Percentiles rank a stretch among this genome's conserved stretches.
phyloP scores from a whole-genome alignment of 2,113 vertebrate species.

The Clinocottus analis region DNA sequence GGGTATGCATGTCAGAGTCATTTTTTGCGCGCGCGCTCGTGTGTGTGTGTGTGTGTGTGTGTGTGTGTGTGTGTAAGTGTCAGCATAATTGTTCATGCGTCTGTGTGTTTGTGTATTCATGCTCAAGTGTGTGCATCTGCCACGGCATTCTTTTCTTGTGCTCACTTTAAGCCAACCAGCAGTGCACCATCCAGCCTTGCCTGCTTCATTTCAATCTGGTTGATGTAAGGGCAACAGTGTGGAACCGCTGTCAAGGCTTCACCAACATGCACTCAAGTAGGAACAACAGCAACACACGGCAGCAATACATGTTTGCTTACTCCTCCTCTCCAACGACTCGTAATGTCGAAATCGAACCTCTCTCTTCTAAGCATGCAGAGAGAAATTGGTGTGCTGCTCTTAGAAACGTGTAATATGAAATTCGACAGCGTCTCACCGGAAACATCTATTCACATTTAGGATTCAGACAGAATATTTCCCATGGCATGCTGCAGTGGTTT shows the following conservation, averaged over 20 bases:
- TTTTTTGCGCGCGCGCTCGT: no score
- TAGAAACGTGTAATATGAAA: slow-evolving; percentile 37
- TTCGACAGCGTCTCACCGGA: slow-evolving; percentile 19
- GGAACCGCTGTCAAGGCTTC: slow-evolving; percentile 56
- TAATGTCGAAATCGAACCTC: slow-evolving; percentile 19
- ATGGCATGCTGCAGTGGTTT: not conserved
- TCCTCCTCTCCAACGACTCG: slow-evolving; percentile 24
- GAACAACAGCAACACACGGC: slow-evolving; percentile 39
- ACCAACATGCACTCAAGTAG: slow-evolving; percentile 35
- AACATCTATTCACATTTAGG: slow-evolving; percentile 38
- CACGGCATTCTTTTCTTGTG: slow-evolving; percentile 49
- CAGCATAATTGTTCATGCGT: slow-evolving; percentile 47
- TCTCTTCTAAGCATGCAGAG: slow-evolving; percentile 19
- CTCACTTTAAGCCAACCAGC: slow-evolving; percentile 52
- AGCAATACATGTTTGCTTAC: slow-evolving; percentile 29
- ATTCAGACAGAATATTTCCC: slow-evolving; percentile 9
- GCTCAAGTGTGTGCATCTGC: slow-evolving; percentile 46
- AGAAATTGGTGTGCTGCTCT: slow-evolving; percentile 6
- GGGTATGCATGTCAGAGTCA: slow-evolving; percentile 30
- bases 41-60: not conserved
- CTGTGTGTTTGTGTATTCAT: slow-evolving; percentile 23
- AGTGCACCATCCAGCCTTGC: slow-evolving; percentile 22
- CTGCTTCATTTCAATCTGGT: slow-evolving; percentile 57
- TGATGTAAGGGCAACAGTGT: slow-evolving; percentile 59
- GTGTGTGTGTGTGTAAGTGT: not conserved